Evolutionary conservation across 2,888 invertebrate genomes (phyloP).

Genomic region (Hanleya hanleyi): DNA sequence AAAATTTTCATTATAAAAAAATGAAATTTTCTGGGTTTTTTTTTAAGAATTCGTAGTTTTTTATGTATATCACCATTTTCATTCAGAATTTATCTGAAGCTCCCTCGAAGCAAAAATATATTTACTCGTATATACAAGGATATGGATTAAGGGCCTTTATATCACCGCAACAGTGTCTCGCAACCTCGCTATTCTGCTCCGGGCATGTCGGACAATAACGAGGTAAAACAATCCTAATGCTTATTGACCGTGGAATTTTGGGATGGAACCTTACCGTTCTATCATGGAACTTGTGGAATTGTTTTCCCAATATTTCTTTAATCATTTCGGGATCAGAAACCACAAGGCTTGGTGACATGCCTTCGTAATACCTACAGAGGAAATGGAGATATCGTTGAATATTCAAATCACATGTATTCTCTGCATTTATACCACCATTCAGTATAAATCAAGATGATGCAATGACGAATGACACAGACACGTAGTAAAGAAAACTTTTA

Average conservation of each 20-base stretch:
- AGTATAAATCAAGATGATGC: background rate
- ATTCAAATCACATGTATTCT: background rate
- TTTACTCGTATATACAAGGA: too few relatives aligned
- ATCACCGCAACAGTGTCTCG: too few relatives aligned
- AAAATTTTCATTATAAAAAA: background rate
- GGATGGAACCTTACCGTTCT: conserved; percentile 40
- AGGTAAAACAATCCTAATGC: too few relatives aligned
- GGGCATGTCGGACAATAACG: too few relatives aligned
- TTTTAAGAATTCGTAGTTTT: too few relatives aligned
- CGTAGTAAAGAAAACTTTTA: background rate
- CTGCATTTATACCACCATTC: background rate
- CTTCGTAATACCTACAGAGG: conserved; percentile 51
- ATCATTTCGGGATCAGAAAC: conserved; percentile 52
- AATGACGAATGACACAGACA: background rate
- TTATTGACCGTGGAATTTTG: too few relatives aligned
- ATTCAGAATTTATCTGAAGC: too few relatives aligned
- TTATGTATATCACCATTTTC: too few relatives aligned
- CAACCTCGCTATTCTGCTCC: too few relatives aligned
- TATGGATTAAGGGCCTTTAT: too few relatives aligned
- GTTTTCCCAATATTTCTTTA: conserved; percentile 43
- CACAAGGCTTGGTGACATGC: conserved; percentile 48
- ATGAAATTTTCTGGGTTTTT: background rate
- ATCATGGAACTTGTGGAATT: conserved; percentile 47
- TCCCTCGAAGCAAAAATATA: too few relatives aligned
- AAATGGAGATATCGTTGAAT: background rate